Percentiles rank a stretch among this genome's conserved stretches.
These are phyloP conservation scores for Malurus elegans DNA, from an alignment of 2,113 vertebrate species.

Conservation along the genomic window DNA sequence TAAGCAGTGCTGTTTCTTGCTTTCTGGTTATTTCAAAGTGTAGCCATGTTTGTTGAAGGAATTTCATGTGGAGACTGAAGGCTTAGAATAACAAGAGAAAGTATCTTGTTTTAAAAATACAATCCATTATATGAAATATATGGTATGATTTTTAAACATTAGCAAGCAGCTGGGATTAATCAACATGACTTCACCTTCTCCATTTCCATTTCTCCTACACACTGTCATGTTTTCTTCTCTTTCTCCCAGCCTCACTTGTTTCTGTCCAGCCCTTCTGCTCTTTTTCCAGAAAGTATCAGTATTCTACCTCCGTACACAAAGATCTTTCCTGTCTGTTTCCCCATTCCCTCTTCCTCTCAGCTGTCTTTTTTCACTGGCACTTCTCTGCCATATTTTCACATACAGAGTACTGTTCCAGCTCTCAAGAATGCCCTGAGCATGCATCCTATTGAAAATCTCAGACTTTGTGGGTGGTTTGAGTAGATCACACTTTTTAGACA, in stretches of 20 bases:
- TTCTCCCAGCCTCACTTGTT: background rate
- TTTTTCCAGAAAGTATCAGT: background rate
- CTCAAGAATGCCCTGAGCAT: background rate
- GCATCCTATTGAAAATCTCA: background rate
- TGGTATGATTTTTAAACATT: background rate
- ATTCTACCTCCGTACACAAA: background rate
- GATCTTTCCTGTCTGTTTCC: background rate
- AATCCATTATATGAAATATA: background rate
- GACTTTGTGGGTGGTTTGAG: background rate
- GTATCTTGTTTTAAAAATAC: background rate
- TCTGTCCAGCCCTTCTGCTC: background rate
- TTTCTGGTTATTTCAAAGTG: conserved; percentile 24
- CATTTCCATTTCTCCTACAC: background rate
- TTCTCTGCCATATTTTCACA: background rate
- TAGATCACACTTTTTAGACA: background rate
- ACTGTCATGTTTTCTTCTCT: background rate
- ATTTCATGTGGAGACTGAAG: background rate
- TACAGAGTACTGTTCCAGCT: background rate
- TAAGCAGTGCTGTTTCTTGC: conserved; percentile 27
- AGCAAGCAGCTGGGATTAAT: background rate
- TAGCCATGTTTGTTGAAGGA: background rate
- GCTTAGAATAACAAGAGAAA: background rate
- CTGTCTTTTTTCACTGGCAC: background rate
- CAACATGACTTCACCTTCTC: background rate
- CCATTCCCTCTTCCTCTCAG: background rate